Conservation (phyloP, 2,797 vertebrate genomes). For the Gymnoscopelus microlampas region DNA sequence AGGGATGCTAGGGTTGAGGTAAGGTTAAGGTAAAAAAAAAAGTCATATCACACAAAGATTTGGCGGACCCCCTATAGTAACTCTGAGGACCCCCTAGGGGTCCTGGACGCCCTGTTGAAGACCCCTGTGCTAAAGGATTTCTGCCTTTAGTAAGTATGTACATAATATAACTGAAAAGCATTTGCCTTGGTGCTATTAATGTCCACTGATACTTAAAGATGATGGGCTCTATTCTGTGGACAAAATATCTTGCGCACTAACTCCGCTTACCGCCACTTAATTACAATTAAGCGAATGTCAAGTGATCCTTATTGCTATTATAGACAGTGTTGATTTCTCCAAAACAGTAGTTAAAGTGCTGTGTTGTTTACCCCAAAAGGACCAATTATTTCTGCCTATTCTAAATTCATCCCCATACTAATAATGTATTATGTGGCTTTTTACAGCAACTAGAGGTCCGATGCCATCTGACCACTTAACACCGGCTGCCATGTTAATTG, state of each 20-base stretch:
- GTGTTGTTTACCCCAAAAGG: constrained; percentile 71
- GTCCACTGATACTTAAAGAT: constrained; percentile 33
- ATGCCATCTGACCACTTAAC: too few species aligned
- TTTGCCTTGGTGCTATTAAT: constrained; percentile 8
- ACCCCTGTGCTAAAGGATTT: too few species aligned
- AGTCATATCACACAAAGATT: too few species aligned
- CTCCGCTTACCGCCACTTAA: constrained; percentile 57
- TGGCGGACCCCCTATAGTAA: too few species aligned
- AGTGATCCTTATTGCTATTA: constrained; percentile 58
- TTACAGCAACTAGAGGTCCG: too few species aligned
- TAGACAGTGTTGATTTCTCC: constrained; percentile 46
- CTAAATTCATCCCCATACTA: constrained; percentile 5
- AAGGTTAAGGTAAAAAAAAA: too few species aligned
- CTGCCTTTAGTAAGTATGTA: too few species aligned
- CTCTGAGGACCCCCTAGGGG: too few species aligned
- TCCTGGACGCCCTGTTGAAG: too few species aligned
- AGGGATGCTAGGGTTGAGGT: too few species aligned
- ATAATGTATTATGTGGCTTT: too few species aligned
- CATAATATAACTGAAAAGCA: constrained; percentile 13
- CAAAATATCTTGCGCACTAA: constrained; percentile 30
- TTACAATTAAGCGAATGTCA: constrained; percentile 63
- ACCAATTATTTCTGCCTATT: constrained; percentile 67
- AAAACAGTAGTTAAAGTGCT: constrained; percentile 51
- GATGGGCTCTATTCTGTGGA: constrained; percentile 38
- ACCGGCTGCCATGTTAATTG: too few species aligned